Percentiles rank a stretch among this genome's conserved stretches.
These are phyloP conservation scores for Talpa occidentalis DNA, from an alignment of 2,113 vertebrate species.

Conservation along the genomic window DNA sequence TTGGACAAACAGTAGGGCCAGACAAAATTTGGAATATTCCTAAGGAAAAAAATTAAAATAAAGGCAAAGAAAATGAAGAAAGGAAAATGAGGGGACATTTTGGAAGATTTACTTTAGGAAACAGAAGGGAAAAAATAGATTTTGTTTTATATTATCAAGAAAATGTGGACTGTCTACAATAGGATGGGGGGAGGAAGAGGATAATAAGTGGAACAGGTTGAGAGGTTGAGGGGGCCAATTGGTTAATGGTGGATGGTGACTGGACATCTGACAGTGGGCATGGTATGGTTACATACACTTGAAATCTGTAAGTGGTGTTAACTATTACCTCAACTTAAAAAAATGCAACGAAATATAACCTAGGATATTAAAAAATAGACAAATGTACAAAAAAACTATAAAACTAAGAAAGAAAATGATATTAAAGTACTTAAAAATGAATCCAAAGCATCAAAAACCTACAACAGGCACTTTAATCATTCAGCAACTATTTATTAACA, in stretches of 20 bases:
- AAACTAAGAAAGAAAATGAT: background rate
- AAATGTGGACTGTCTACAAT: slow-evolving; percentile 21
- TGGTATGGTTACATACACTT: no score
- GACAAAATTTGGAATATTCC: slow-evolving; percentile 49
- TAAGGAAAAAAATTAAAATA: slow-evolving; percentile 46
- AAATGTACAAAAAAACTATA: background rate
- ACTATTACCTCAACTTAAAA: no score
- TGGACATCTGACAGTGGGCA: no score
- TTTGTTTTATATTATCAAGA: background rate
- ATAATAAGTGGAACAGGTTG: no score
- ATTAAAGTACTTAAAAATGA: slow-evolving; percentile 25
- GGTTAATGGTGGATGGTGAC: no score
- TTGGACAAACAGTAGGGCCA: slow-evolving; percentile 46
- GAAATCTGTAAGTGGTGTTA: no score
- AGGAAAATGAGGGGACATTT: background rate
- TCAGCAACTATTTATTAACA: background rate
- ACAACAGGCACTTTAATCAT: background rate
- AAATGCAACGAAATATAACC: background rate
- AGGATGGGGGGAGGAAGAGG: no score
- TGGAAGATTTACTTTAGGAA: slow-evolving; percentile 46
- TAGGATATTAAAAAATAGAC: background rate
- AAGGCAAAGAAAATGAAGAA: slow-evolving; percentile 18
- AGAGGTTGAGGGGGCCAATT: no score
- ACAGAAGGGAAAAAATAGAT: background rate
- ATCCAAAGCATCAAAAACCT: background rate